Conservation (phyloP, 2,888 invertebrate species). For the Brachyptera risi region DNA sequence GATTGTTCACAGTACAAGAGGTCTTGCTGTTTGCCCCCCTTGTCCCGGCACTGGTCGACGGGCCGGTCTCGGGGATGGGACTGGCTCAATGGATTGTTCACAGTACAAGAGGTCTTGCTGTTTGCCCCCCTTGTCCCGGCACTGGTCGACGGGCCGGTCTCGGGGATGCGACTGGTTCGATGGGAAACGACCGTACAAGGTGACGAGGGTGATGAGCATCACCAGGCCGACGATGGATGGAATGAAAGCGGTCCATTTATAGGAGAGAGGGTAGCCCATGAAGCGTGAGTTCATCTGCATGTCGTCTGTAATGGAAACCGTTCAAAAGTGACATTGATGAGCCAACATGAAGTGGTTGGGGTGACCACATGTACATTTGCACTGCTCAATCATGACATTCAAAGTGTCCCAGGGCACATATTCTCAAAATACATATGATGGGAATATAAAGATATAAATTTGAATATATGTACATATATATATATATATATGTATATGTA, state of each 20-base stretch:
- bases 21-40: not conserved
- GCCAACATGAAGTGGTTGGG: too few species aligned
- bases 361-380: too few species aligned
- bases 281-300: slow-evolving; percentile 48
- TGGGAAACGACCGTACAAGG: slow-evolving; percentile 42
- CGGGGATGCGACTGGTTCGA: slow-evolving; percentile 26
- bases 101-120: not conserved
- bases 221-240: slow-evolving; percentile 43
- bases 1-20: slow-evolving; percentile 42
- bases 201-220: slow-evolving; percentile 41
- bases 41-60: not conserved
- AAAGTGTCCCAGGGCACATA: too few species aligned
- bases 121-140: not conserved
- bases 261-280: slow-evolving; percentile 42
- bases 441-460: too few species aligned
- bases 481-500: too few species aligned
- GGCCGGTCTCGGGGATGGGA: slow-evolving; percentile 6
- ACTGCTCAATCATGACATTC: too few species aligned
- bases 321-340: too few species aligned
- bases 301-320: too few species aligned
- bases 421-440: too few species aligned
- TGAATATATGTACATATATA: too few species aligned
- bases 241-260: slow-evolving; percentile 48
- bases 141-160: slow-evolving; percentile 2
- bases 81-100: slow-evolving; percentile 33